Conservation (phyloP, 2,113 vertebrate species). For the Dipodomys ordii region DNA sequence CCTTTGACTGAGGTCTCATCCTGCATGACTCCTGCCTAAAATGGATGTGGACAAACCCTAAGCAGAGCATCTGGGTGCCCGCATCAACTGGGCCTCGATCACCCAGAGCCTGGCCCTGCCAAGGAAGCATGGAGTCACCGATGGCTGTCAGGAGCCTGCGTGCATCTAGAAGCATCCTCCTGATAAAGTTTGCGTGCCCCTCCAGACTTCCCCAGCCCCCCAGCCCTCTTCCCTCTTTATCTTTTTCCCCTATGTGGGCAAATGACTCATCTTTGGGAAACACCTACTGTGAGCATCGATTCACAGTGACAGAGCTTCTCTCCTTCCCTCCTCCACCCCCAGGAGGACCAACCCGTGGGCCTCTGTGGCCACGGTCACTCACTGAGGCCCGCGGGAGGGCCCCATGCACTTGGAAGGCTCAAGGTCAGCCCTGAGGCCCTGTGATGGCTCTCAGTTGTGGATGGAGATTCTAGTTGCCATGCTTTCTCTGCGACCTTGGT, state of each 20-base stretch:
- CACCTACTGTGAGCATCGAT: neutral
- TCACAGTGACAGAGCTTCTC: neutral
- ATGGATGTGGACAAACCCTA: neutral
- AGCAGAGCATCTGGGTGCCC: neutral
- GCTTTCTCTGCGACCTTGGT: neutral
- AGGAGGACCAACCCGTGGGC: neutral
- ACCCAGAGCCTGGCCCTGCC: neutral
- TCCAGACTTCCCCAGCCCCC: too few relatives aligned
- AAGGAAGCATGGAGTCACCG: neutral
- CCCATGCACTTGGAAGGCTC: too few relatives aligned
- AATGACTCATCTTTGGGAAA: neutral
- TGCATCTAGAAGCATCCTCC: accelerated
- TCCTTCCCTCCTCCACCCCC: neutral
- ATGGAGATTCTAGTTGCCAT: neutral
- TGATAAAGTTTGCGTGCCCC: neutral
- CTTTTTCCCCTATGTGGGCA: too few relatives aligned
- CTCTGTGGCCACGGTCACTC: neutral
- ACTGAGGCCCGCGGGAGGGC: neutral
- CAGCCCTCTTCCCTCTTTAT: neutral
- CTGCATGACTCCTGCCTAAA: too few relatives aligned
- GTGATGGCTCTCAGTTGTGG: neutral
- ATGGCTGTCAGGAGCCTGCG: neutral
- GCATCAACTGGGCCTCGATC: neutral
- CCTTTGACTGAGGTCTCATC: neutral
- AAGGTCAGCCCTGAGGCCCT: too few relatives aligned